Conservation (phyloP, 2,888 invertebrate species). For the Hydraecia micacea region DNA sequence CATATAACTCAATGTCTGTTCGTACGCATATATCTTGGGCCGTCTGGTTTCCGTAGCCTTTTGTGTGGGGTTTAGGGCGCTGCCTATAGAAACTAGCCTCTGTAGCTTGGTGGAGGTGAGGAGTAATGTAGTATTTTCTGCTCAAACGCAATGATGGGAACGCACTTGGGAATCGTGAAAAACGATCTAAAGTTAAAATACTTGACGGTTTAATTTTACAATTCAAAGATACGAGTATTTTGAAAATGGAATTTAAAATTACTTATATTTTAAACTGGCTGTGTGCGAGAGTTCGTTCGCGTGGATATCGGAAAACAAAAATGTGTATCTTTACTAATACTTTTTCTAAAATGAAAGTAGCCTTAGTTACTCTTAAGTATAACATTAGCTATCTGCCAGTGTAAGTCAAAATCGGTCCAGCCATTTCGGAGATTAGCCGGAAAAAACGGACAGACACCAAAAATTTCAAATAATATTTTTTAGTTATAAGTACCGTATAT, state of each 20-base stretch:
- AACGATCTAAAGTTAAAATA: background rate
- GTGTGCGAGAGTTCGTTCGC: too few relatives aligned
- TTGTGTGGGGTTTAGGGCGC: conserved; percentile 22
- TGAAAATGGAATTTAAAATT: background rate
- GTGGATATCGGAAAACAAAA: too few relatives aligned
- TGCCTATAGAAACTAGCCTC: conserved; percentile 1
- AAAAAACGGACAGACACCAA: too few relatives aligned
- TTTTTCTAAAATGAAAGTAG: too few relatives aligned
- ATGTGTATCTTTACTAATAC: too few relatives aligned
- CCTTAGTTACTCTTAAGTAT: too few relatives aligned
- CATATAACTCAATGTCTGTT: conserved; percentile 48
- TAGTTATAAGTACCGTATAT: too few relatives aligned
- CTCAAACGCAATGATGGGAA: background rate
- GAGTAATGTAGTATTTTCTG: background rate
- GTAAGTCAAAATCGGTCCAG: too few relatives aligned
- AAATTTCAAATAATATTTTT: too few relatives aligned
- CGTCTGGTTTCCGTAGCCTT: conserved; percentile 10
- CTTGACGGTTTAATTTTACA: background rate
- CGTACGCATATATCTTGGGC: conserved; percentile 24
- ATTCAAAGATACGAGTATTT: background rate
- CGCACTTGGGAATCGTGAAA: background rate
- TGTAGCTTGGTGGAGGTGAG: background rate
- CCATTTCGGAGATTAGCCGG: too few relatives aligned
- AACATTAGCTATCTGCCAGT: too few relatives aligned
- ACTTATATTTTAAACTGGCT: background rate